Conservation (phyloP, 2,113 vertebrate species). For the Sminthopsis crassicaudata region DNA sequence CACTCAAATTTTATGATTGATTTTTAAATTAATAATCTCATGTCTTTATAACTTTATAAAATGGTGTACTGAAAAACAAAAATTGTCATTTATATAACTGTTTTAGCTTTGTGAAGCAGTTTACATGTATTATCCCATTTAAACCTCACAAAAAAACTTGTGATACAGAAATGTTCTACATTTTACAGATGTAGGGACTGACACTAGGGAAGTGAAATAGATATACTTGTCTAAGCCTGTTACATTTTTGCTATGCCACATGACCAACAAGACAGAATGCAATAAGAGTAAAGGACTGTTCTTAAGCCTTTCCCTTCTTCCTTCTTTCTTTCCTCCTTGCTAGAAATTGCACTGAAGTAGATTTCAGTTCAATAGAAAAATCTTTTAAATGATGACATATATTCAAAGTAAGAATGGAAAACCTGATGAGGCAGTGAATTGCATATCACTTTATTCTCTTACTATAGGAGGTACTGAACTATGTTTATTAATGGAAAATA, state of each 20-base stretch:
- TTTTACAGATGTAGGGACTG: background rate
- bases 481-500: background rate
- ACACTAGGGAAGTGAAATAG: background rate
- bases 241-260: background rate
- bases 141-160: background rate
- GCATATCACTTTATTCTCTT: background rate
- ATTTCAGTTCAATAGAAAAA: background rate
- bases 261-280: background rate
- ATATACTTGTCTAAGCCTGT: background rate
- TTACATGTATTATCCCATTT: background rate
- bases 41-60: background rate
- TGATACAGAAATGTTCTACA: background rate
- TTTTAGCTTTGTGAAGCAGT: background rate
- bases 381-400: background rate
- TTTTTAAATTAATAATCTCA: background rate
- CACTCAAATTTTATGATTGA: background rate
- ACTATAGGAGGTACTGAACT: background rate
- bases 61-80: background rate
- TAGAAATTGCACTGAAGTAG: background rate
- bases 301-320: background rate
- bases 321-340: no score
- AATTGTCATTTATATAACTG: background rate
- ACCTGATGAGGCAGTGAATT: background rate
- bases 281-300: background rate
- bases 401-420: background rate